These are phyloP conservation scores for Galaxea fascicularis DNA, from an alignment of 92 coral and sea anemone genomes.

Conservation along the genomic window DNA sequence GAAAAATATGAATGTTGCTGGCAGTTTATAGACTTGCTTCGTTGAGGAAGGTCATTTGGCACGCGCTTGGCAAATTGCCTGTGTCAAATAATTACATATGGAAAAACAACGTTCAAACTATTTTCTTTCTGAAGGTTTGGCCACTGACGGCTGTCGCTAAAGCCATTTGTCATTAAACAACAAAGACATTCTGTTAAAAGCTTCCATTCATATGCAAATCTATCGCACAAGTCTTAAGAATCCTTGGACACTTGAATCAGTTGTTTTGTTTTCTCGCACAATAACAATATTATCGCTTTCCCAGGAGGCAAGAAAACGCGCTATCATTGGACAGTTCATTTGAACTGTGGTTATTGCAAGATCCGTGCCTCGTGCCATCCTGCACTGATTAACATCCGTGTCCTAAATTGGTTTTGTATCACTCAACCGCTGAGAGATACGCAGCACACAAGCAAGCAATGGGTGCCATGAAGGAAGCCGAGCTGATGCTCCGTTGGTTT, in stretches of 20 bases:
- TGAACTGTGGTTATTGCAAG: constrained; percentile 36
- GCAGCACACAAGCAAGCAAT: neutral
- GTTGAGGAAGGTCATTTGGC: neutral
- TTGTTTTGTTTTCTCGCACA: constrained; percentile 47
- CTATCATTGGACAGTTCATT: constrained; percentile 44
- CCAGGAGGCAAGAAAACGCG: constrained; percentile 31
- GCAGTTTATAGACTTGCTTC: neutral
- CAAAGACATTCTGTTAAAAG: constrained; percentile 19
- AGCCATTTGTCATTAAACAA: constrained; percentile 25
- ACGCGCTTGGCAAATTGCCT: constrained; percentile 30
- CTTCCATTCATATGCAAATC: constrained; percentile 39
- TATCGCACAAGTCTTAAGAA: constrained; percentile 14
- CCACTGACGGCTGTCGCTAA: constrained; percentile 31
- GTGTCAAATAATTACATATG: constrained; percentile 25
- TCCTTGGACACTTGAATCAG: constrained; percentile 32
- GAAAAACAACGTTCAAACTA: constrained; percentile 10
- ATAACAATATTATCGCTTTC: constrained; percentile 37
- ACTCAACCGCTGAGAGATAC: neutral
- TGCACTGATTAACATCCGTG: constrained; percentile 35
- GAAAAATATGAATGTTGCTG: neutral
- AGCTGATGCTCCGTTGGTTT: constrained; percentile 6
- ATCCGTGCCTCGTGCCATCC: constrained; percentile 76
- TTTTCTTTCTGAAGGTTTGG: neutral
- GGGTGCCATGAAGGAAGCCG: neutral
- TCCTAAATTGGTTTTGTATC: constrained; percentile 18